Evolutionary conservation across 1,140 invertebrate genomes (phyloP).

Genomic region (Diploscapter pachys): DNA sequence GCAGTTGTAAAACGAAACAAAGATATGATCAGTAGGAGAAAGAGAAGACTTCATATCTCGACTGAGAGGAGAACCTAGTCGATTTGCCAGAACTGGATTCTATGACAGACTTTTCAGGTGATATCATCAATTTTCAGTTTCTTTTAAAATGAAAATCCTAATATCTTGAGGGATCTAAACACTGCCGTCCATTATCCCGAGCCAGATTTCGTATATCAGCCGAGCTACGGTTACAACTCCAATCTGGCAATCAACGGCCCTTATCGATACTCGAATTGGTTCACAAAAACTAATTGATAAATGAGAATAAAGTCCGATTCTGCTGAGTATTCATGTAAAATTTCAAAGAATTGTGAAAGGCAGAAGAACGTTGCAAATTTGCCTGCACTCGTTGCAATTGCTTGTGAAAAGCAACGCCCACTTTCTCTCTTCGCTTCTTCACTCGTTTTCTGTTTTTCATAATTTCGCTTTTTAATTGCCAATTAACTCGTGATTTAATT

Average conservation of each 20-base stretch:
- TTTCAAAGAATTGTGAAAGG: too few relatives aligned
- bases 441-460: too few relatives aligned
- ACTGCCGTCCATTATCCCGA: neutral
- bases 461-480: too few relatives aligned
- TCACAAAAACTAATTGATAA: constrained; percentile 13
- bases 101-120: constrained; percentile 9
- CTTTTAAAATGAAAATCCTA: neutral
- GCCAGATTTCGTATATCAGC: constrained; percentile 11
- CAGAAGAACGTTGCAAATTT: too few relatives aligned
- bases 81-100: constrained; percentile 12
- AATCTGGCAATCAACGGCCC: constrained; percentile 8
- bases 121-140: neutral
- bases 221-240: constrained; percentile 10
- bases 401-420: too few relatives aligned
- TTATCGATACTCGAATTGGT: constrained; percentile 17
- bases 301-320: too few relatives aligned
- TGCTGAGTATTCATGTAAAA: too few relatives aligned
- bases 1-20: too few relatives aligned
- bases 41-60: neutral
- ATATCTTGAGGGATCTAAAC: neutral
- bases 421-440: too few relatives aligned
- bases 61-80: constrained; percentile 8
- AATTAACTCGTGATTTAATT: too few relatives aligned
- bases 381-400: too few relatives aligned
- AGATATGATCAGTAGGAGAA: too few relatives aligned